Base-by-base conservation (phyloP, 2,113 vertebrate species). In the Pedetes capensis region DNA sequence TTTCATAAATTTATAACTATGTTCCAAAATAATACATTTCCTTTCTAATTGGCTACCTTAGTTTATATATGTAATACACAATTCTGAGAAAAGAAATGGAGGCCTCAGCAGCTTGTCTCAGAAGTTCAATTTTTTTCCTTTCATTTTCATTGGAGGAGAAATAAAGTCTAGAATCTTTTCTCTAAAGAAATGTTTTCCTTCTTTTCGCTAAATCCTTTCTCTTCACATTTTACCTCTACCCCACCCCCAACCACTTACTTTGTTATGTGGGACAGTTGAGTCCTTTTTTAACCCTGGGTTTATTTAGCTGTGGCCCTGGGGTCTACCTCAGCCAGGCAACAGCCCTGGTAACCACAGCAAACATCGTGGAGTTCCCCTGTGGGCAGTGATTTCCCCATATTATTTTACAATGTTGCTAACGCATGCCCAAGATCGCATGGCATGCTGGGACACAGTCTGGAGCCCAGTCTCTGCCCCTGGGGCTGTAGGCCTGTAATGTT, bases 21-120 rank as follows among this genome's bases (percentile, higher is more conserved):
- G 16, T 94, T 84, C 88, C 53, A 81, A 68, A 78, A 81, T 63
- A 85, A 91, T 44, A 32, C 3, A 13, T 76, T 51, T 84, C n/a
- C 61, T 85, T 53, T 66, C 8, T 47, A 37, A 64, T 71, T 53
- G 10, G 25, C 29, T 37, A 11, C 34, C 61, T 39, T 47, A 18
- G 55, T 66, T 90, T 69, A 11, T 39, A 32, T 22, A 29, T 34
- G 81, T 61, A 37, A 64, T 16, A 32, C 3, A 55, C 23, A 10
- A 32, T 59, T 76, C 32, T 83, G 63, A 78, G 27, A 72, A 61
- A 63, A 49, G 53, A 42, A 63, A 83, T 5, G 4, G 3, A 32
- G 57, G 0, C 55, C 37, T 85, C 8, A 34, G 23, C 71, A 51
- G 34, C 32, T 25, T 63, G 34, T n/a, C 32, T 18, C 4, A 39